Percentiles rank a stretch among this genome's conserved stretches.
phyloP scores from a whole-genome alignment of 1,140 invertebrate species.

The Caenorhabditis brenneri region DNA sequence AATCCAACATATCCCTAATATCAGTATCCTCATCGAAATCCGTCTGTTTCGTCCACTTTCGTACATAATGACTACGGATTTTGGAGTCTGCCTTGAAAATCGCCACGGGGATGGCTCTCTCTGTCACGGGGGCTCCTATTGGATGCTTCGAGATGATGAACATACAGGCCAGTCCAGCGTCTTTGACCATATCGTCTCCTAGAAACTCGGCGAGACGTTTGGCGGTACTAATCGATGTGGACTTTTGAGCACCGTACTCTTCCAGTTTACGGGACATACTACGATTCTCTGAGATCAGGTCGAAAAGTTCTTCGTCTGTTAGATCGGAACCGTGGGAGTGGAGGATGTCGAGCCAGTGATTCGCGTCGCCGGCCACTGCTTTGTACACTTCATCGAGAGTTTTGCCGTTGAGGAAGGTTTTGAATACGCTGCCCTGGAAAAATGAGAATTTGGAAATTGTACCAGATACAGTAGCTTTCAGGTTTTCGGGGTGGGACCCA shows the following conservation, averaged over 20 bases:
- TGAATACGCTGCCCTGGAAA: constrained; percentile 96
- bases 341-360: constrained; percentile 97
- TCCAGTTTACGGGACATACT: constrained; percentile 95
- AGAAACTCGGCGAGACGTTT: constrained; percentile 94
- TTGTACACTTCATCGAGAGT: constrained; percentile 90
- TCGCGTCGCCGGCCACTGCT: constrained; percentile 90
- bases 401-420: constrained; percentile 88
- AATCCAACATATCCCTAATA: constrained; percentile 81
- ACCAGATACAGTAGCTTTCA: too few species aligned
- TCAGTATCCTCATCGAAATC: constrained; percentile 14
- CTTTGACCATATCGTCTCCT: constrained; percentile 98
- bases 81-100: constrained; percentile 82
- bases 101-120: constrained; percentile 89
- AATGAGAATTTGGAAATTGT: too few species aligned
- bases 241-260: constrained; percentile 94
- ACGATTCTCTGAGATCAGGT: constrained; percentile 94
- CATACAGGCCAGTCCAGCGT: constrained; percentile 92
- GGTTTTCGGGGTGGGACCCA: too few species aligned
- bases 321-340: constrained; percentile 73
- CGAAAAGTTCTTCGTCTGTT: constrained; percentile 93
- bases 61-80: constrained; percentile 81
- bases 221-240: constrained; percentile 95
- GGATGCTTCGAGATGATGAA: constrained; percentile 95
- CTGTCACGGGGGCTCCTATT: constrained; percentile 86
- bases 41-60: constrained; percentile 34